Base-by-base conservation (phyloP, 1,140 invertebrate species). In the Cyphomyrmex costatus region DNA sequence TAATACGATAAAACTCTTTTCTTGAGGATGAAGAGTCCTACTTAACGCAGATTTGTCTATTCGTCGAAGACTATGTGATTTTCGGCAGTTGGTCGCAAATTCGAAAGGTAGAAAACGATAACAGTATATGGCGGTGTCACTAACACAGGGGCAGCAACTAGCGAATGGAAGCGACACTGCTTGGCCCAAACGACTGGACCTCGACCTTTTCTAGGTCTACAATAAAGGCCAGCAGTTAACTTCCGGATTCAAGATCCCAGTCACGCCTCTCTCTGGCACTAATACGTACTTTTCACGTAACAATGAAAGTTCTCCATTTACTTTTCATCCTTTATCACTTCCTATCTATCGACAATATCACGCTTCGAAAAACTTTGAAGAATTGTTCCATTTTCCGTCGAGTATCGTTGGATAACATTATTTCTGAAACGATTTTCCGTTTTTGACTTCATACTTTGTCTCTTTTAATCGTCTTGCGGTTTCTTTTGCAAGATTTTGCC, bases 61-160 rank as follows among this genome's bases (percentile, higher is more conserved):
- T 14, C 58, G 36, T 90, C 68, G 74, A 87, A 70, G 68, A 88
- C 60, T 78, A 88, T 27, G 19, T 80, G 71, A 85, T 87, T 85
- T 53, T 88, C 82, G 83, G 89, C 89, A 90, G 89, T 90, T 90
- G 88, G 88, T 90, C 89, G 88, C 70, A 77, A 65, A 30, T 53
- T 84, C 24, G 51, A 56, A 61, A 82, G 76, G 89, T 90, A 90
- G 86, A 89, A 89, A 90, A 90, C 66, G 53, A 83, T 84, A 76
- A 85, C 51, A 82, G 70, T 82, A 58, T 74, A 58, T 74, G 56
- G 53, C 36, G 66, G 60, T 60, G 66, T 27, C 53, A 33, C 24
- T 74, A 74, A 83, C 24, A 56, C 24, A 49, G 36, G 53, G n/a
- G 24, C 79, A 56, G 36, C 36, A 42, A 42, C 36, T 49, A 60